These are phyloP conservation scores for Leptinotarsa juncta DNA, from an alignment of 2,888 invertebrate species.

Conservation along the genomic window DNA sequence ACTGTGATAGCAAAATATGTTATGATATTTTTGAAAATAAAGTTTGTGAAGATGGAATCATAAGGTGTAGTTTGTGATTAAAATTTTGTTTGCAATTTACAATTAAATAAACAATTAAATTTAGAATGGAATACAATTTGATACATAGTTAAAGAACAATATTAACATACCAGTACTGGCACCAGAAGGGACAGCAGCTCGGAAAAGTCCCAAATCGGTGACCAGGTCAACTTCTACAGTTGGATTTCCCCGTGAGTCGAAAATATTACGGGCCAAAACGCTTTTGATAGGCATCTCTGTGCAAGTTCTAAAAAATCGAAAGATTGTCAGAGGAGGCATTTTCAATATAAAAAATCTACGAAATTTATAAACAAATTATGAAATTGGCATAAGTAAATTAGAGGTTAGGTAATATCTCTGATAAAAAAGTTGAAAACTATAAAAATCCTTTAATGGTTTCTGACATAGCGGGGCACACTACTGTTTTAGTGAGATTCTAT, in stretches of 20 bases:
- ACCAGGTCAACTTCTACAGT: conserved; percentile 95
- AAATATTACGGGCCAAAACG: conserved; percentile 96
- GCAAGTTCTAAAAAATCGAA: conserved; percentile 20
- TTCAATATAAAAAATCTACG: neutral
- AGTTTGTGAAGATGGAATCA: too few species aligned
- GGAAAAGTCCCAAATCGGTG: conserved; percentile 85
- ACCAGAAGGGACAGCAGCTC: conserved; percentile 98
- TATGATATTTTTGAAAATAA: too few species aligned
- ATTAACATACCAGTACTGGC: conserved; percentile 83
- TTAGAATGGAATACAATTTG: too few species aligned
- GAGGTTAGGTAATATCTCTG: neutral
- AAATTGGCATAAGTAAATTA: neutral
- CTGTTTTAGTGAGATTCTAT: neutral
- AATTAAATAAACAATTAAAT: too few species aligned
- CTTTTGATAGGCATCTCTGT: conserved; percentile 87
- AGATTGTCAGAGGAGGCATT: conserved; percentile 18
- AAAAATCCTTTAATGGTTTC: neutral
- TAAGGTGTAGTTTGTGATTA: too few species aligned
- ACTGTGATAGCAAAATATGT: too few species aligned
- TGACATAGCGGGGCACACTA: neutral
- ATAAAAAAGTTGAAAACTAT: conserved; percentile 9
- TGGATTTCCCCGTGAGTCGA: conserved; percentile 99
- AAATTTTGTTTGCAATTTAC: too few species aligned
- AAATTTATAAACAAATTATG: neutral
- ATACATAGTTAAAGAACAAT: too few species aligned